Evolutionary conservation across 92 coral and sea anemone genomes (phyloP), one percentile per base, ranked within the genome.

Genomic region (Metridium senile): DNA sequence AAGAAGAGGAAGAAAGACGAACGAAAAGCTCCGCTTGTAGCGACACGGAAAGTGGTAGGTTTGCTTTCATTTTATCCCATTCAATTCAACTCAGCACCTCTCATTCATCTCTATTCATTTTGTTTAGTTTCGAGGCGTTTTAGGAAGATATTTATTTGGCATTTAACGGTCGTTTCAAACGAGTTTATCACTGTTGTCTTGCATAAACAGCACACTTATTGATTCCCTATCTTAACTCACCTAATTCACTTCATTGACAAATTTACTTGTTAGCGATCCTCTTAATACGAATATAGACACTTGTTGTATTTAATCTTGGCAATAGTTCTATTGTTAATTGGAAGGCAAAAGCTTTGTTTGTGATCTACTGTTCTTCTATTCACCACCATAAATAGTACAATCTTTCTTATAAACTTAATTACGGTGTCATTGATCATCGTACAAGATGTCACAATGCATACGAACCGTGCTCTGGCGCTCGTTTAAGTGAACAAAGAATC

Each of bases 31-130:
- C 52, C 57, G 74, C 34, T 56, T 74, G 66, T 39, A 86, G 62
- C 49, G 74, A 62, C 75, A 53, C 51, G 1, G 80, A 62, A 62
- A 75, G 80, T 63, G 80, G 78, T 73, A 35, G 1, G 78, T 71
- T 17, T n/a, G n/a, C n/a, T 72, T 73, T 28, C 22, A 39, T 43
- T 11, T 43, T 9, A 34, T 18, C 11, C 57, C 33, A 56, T 62
- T 59, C 1, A 9, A 58, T n/a, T 39, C 16, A 9, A 2, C n/a
- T n/a, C n/a, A n/a, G n/a, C n/a, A n/a, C 13, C 13, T 39, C 13
- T 39, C 49, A 39, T 39, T 39, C 13, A 39, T 13, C 49, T 39
- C 49, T 39, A 39, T 39, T 39, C 13, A 6, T 13, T 39, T 39
- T 39, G 49, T 13, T 39, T 6, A 13, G 49, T 39, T 39, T 6